Evolutionary conservation across 2,888 invertebrate species (phyloP).

Genomic region (Teleogryllus oceanicus): DNA sequence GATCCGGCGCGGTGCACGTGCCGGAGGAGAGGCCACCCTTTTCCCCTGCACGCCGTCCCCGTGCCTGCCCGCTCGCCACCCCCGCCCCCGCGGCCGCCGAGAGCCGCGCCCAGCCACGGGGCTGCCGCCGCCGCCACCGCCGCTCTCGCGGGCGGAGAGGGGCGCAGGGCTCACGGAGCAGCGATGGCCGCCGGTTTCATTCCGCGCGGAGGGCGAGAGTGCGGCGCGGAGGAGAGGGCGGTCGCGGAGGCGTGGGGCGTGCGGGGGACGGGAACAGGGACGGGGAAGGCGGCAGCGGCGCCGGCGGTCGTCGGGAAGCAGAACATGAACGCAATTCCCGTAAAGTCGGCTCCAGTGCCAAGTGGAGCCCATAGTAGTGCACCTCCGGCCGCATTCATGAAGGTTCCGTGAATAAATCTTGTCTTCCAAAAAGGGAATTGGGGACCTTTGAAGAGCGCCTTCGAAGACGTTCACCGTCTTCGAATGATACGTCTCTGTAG

Average conservation of each 20-base stretch:
- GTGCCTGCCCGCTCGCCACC: background rate
- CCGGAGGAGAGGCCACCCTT: background rate
- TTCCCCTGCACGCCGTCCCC: constrained; percentile 2
- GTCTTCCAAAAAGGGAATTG: too few species aligned
- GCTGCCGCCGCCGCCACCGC: background rate
- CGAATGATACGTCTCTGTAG: background rate
- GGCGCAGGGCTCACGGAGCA: constrained; percentile 11
- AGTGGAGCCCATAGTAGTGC: too few species aligned
- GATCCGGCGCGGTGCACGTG: constrained; percentile 7
- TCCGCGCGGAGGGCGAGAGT: background rate
- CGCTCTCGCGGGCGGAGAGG: background rate
- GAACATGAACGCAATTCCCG: background rate
- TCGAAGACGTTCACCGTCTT: background rate
- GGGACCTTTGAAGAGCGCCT: too few species aligned
- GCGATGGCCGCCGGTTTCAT: constrained; percentile 10
- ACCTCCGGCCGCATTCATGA: too few species aligned
- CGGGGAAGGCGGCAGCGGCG: background rate
- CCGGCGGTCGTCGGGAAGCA: background rate
- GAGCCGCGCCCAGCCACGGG: background rate
- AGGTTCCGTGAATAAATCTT: too few species aligned
- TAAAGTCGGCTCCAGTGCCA: background rate
- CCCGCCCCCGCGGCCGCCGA: background rate
- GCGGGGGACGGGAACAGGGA: background rate
- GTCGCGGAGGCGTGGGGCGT: background rate
- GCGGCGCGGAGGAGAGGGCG: constrained; percentile 5